Conservation (phyloP, 2,888 invertebrate species). For the Andricus quercusramuli region DNA sequence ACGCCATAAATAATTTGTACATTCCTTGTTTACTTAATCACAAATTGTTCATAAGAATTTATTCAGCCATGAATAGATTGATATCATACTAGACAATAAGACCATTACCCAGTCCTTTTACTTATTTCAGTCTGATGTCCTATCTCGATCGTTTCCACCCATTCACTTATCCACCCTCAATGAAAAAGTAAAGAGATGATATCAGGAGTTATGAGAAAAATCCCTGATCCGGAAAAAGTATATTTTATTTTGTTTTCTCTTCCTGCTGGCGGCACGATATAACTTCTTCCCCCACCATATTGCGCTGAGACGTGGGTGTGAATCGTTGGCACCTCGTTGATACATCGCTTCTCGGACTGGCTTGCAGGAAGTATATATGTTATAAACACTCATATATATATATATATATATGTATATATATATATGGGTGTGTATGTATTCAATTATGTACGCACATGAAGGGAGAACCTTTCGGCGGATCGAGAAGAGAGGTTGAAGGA, state of each 20-base stretch:
- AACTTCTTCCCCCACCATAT: slow-evolving; percentile 12
- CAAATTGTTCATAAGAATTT: too few species aligned
- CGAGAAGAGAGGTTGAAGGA: slow-evolving; percentile 39
- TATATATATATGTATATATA: neutral
- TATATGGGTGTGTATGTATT: too few species aligned
- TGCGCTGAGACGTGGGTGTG: slow-evolving; percentile 28
- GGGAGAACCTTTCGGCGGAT: neutral
- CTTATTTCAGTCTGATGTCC: too few species aligned
- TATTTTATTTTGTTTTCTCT: slow-evolving; percentile 12
- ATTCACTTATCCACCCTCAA: neutral
- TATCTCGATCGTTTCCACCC: neutral
- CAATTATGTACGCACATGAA: too few species aligned
- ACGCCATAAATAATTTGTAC: too few species aligned
- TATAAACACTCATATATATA: neutral
- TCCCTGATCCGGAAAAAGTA: slow-evolving; percentile 11
- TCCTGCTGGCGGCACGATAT: neutral
- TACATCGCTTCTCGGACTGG: slow-evolving; percentile 32
- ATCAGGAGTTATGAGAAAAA: slow-evolving; percentile 23
- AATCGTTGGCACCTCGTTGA: slow-evolving; percentile 48
- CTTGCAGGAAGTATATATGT: neutral
- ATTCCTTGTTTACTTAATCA: too few species aligned
- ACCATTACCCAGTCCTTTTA: too few species aligned
- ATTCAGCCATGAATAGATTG: too few species aligned
- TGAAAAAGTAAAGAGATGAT: neutral
- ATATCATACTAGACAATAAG: too few species aligned